These are phyloP conservation scores for Rhegmatorhina hoffmannsi DNA, from an alignment of 2,113 vertebrate species.

Conservation along the genomic window DNA sequence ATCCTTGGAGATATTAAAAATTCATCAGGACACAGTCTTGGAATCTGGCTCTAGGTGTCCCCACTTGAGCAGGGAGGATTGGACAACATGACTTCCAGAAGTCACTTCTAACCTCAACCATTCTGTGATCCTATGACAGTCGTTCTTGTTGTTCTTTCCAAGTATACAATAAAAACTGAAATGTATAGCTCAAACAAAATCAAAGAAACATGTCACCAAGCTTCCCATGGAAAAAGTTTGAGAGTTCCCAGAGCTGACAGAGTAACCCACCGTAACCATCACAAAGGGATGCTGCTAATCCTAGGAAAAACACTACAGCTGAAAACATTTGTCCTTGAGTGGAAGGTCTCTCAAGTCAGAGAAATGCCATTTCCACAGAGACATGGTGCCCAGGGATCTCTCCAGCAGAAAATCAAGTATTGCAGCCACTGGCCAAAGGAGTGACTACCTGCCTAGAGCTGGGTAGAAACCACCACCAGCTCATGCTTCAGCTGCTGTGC, in stretches of 20 bases:
- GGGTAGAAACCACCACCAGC: not conserved
- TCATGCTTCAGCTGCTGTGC: not conserved
- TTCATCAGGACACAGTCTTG: not conserved
- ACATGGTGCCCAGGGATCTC: not conserved
- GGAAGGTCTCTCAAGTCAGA: not conserved
- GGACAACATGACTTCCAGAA: not conserved
- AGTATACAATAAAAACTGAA: not conserved
- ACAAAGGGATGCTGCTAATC: not conserved
- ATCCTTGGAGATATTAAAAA: not conserved
- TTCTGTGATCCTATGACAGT: not conserved
- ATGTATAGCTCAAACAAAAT: not conserved
- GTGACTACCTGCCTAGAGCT: not conserved
- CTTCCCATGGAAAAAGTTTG: not conserved
- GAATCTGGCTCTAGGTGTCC: not conserved
- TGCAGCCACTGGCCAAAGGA: not conserved
- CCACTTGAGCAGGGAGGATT: not conserved
- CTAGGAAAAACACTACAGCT: not conserved
- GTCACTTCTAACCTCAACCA: not conserved
- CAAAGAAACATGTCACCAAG: not conserved
- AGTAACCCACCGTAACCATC: not conserved
- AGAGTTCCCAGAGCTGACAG: not conserved
- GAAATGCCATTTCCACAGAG: not conserved
- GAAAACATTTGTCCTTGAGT: not conserved
- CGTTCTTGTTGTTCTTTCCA: not conserved
- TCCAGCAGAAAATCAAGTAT: not conserved